Evolutionary conservation across 2,113 vertebrate genomes (phyloP), one percentile per base, ranked within the genome.

Genomic region (Nesogale talazaci): DNA sequence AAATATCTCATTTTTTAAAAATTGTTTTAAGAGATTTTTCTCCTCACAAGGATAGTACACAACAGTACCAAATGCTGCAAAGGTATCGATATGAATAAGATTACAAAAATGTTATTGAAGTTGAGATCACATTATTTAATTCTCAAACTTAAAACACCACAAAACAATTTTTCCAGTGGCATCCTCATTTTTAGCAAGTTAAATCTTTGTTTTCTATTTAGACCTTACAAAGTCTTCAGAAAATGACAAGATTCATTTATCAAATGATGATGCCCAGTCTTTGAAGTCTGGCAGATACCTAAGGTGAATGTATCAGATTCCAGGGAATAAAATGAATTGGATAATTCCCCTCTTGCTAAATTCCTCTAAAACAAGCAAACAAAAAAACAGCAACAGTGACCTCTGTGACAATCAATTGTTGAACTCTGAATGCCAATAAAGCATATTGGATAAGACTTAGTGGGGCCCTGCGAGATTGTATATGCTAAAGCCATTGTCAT

Each of bases 211-310:
- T 94, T 86, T 31, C 34, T 75, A 22, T 46, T 17, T 86, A n/a
- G 83, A 38, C 6, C 90, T 90, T 78, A 80, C 23, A 19, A 84
- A 79, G 20, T 85, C 75, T 40, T 75, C 75, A 96, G 56, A 36
- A 88, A 96, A 94, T 57, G 25, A 79, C 67, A 36, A 90, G 22
- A 57, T 92, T 83, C 15, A 57, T 93, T 90, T 72, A 38, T 23
- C 56, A 92, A 84, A 89, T 72, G 27, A 75, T n/a, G 70, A 42
- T 27, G 94, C 82, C 82, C 88, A 1, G 57, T 7, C 31, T 92
- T 77, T 46, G 40, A 67, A 91, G 25, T 23, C 36, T 80, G 52
- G 4, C 7, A 84, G 46, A 56, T 83, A 46, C 57, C 29, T 61
- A 34, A 25, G 8, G 3, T 34, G 29, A 80, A 31, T 27, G 4